Evolutionary conservation across 2,113 vertebrate genomes (phyloP).

Genomic region (Empidonax alnorum): DNA sequence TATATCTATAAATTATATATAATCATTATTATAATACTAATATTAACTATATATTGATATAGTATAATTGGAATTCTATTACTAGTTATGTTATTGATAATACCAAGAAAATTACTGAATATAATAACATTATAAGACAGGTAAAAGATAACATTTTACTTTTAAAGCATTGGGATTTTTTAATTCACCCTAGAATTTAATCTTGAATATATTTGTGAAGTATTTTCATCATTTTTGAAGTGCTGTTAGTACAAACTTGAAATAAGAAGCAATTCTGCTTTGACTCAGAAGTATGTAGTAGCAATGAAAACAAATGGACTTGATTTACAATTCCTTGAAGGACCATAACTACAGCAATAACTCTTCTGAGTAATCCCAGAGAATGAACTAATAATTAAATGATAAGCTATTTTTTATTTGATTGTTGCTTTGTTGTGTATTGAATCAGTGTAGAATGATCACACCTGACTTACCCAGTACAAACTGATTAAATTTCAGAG

Average conservation of each 20-base stretch:
- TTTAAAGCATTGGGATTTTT: accelerated
- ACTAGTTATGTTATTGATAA: not conserved
- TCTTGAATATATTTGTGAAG: not conserved
- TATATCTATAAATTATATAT: not conserved
- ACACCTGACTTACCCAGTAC: not conserved
- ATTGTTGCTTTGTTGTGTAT: not conserved
- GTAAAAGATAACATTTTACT: not conserved
- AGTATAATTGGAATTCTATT: not conserved
- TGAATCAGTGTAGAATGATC: not conserved
- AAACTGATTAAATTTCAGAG: not conserved
- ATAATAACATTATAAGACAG: not conserved
- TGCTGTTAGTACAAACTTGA: not conserved
- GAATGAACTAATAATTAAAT: not conserved
- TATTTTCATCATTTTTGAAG: not conserved
- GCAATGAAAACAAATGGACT: not conserved
- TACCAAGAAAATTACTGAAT: not conserved
- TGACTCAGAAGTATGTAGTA: not conserved
- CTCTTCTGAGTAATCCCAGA: not conserved
- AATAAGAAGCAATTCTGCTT: not conserved
- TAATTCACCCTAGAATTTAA: not conserved
- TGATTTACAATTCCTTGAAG: not conserved
- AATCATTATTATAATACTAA: not conserved
- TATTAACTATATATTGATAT: not conserved
- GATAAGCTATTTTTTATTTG: not conserved
- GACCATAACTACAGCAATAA: not conserved